Conservation (phyloP, 2,797 vertebrate species). For the Jordanella pulchra region DNA sequence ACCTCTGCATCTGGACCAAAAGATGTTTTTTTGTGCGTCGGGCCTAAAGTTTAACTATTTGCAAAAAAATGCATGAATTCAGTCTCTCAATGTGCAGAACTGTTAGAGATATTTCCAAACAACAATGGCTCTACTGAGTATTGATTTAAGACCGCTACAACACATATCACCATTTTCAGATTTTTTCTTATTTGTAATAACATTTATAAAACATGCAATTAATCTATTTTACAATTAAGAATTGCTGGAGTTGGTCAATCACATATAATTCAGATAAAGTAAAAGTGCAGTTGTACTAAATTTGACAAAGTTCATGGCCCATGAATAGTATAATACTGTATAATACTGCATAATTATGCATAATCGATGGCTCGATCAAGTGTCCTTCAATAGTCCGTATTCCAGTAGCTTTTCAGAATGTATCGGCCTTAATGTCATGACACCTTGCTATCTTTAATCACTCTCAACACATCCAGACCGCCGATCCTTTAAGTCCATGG, state of each 20-base stretch:
- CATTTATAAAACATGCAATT: background rate
- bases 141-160: too few species aligned
- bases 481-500: conserved; percentile 45
- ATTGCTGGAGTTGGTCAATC: background rate
- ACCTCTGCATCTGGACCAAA: background rate
- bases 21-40: too few species aligned
- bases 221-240: background rate
- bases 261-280: background rate
- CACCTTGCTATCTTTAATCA: conserved; percentile 43
- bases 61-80: background rate
- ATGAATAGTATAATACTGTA: background rate
- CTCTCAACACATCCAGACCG: conserved; percentile 34
- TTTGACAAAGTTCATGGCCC: background rate
- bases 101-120: too few species aligned
- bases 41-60: background rate
- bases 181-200: background rate
- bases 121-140: background rate
- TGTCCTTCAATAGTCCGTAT: conserved; percentile 3
- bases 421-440: conserved; percentile 26
- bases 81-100: too few species aligned
- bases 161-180: background rate
- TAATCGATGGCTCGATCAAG: conserved; percentile 24
- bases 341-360: background rate
- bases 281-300: background rate
- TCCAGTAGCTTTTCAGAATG: conserved; percentile 3